phyloP scores from a whole-genome alignment of 2,888 invertebrate species.

The Caenorhabditis doughertyi region DNA sequence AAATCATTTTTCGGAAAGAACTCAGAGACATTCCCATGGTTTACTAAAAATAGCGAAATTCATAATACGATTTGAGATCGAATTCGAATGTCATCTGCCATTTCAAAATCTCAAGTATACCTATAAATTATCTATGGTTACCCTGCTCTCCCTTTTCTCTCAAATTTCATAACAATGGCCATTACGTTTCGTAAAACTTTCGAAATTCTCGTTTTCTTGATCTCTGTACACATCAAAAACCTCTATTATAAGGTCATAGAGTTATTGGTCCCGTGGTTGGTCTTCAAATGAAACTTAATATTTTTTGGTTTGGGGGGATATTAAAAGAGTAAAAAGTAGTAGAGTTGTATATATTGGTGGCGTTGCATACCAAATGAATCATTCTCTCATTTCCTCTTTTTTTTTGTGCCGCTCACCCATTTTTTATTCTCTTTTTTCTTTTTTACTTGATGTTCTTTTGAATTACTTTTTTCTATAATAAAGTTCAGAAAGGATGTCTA shows the following conservation, averaged over 20 bases:
- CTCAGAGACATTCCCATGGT: too few species aligned
- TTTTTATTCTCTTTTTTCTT: background rate
- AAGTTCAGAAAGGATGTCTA: too few species aligned
- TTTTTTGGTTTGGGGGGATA: background rate
- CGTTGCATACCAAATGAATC: slow-evolving; percentile 34
- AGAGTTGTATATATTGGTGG: slow-evolving; percentile 20
- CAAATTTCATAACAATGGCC: background rate
- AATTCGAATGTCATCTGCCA: too few species aligned
- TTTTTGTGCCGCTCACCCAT: background rate
- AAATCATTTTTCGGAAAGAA: too few species aligned
- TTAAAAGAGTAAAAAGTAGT: background rate
- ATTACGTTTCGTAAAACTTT: background rate
- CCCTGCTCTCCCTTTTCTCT: background rate
- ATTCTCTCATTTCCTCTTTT: slow-evolving; percentile 3
- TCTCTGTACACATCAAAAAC: background rate
- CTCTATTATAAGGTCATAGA: background rate
- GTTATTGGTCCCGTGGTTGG: too few species aligned
- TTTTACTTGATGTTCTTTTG: background rate
- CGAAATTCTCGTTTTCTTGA: too few species aligned
- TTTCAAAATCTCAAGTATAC: background rate
- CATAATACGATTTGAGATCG: too few species aligned
- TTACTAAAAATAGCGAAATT: too few species aligned
- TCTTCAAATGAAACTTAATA: too few species aligned
- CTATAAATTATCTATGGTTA: background rate
- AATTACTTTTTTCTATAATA: background rate